Percentiles rank a stretch among this genome's conserved stretches.
Conservation (phyloP, 2,113 vertebrate genomes). For the Cichladusa arquata region DNA sequence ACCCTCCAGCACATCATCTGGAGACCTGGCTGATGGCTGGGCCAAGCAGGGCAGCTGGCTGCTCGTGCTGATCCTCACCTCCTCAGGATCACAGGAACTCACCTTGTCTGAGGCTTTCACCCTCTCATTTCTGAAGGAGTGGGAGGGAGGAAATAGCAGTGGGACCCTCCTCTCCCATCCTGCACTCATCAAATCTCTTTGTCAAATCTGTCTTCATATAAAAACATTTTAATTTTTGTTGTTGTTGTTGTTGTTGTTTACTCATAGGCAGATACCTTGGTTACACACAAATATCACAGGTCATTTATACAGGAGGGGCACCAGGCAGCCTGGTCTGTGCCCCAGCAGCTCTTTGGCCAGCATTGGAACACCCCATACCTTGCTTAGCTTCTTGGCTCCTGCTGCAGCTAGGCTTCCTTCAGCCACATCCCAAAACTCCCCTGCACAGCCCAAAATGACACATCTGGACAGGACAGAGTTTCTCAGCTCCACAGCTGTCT, state of each 20-base stretch:
- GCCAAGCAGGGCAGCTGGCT: rapidly evolving
- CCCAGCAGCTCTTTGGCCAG: background rate
- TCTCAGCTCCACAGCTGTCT: background rate
- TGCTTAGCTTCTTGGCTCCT: background rate
- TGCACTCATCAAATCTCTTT: background rate
- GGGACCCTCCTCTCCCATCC: background rate
- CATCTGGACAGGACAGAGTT: background rate
- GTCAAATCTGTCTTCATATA: background rate
- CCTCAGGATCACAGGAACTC: background rate
- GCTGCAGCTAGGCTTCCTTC: background rate
- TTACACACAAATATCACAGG: background rate
- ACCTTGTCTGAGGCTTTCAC: background rate
- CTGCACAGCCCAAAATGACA: background rate
- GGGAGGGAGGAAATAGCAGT: background rate
- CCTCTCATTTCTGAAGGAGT: background rate
- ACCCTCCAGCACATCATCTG: background rate
- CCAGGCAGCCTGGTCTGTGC: background rate
- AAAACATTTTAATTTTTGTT: background rate
- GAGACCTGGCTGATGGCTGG: background rate
- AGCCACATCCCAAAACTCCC: background rate
- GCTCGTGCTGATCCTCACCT: background rate
- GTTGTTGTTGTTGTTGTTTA: no score
- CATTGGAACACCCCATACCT: background rate
- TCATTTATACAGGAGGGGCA: background rate
- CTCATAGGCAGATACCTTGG: background rate